phyloP scores from a whole-genome alignment of 2,888 invertebrate species.

The Onchidella celtica region DNA sequence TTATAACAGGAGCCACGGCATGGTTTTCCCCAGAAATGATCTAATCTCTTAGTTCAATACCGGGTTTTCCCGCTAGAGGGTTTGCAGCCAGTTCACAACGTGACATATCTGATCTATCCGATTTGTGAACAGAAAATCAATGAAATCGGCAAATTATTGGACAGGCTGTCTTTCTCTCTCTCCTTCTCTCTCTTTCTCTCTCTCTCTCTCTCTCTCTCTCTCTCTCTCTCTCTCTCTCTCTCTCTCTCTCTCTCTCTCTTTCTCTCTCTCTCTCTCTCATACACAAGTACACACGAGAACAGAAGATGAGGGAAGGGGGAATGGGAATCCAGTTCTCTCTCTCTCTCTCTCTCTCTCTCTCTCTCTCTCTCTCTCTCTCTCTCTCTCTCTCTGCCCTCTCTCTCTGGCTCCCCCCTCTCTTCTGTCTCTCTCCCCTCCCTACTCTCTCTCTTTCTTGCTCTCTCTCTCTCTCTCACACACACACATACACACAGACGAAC shows the following conservation, averaged over 20 bases:
- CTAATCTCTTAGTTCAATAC: too few relatives aligned
- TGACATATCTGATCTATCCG: too few relatives aligned
- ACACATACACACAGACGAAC: neutral
- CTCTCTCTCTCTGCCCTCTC: neutral
- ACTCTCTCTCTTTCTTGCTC: neutral
- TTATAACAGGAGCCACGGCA: too few relatives aligned
- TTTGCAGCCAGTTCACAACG: too few relatives aligned
- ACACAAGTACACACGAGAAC: too few relatives aligned
- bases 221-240: neutral
- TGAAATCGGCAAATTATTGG: too few relatives aligned
- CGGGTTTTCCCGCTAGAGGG: too few relatives aligned
- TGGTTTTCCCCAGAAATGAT: too few relatives aligned
- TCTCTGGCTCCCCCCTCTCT: neutral
- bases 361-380: neutral
- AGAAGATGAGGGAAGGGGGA: too few relatives aligned
- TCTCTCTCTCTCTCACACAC: neutral
- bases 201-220: neutral
- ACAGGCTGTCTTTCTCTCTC: neutral
- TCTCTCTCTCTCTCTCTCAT: neutral
- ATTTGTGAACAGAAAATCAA: too few relatives aligned
- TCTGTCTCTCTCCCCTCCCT: neutral
- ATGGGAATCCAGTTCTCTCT: too few relatives aligned
- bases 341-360: neutral
- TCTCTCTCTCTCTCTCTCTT: neutral
- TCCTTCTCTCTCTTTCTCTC: neutral